Evolutionary conservation across 2,113 vertebrate genomes (phyloP).

Genomic region (Bos javanicus): DNA sequence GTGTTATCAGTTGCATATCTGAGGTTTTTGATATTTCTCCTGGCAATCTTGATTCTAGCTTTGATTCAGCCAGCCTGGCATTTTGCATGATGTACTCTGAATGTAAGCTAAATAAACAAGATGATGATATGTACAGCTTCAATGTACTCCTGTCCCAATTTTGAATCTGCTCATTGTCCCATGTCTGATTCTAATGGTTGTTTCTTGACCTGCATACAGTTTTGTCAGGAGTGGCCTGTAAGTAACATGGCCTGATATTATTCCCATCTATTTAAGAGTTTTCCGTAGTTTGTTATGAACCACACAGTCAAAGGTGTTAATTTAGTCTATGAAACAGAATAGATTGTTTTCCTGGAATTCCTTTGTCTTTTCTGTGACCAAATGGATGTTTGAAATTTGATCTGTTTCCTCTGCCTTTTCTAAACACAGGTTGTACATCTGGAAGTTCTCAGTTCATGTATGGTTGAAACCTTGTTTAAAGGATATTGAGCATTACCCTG

Average conservation of each 20-base stretch:
- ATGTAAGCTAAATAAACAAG: not conserved
- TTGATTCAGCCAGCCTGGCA: not conserved
- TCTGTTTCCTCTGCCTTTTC: not conserved
- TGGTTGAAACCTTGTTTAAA: not conserved
- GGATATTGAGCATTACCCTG: not conserved
- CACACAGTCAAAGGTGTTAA: not conserved
- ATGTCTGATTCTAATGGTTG: not conserved
- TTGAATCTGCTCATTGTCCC: not conserved
- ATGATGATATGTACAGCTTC: not conserved
- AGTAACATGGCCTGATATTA: not conserved
- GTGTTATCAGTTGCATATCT: not conserved
- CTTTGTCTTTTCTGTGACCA: not conserved
- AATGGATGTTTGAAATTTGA: not conserved
- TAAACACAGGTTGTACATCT: not conserved
- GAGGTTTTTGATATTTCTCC: not conserved
- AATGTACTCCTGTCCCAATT: not conserved
- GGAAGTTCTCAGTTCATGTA: not conserved
- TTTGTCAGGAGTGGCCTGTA: not conserved
- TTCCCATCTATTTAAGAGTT: not conserved
- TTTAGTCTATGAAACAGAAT: not conserved
- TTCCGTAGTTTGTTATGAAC: not conserved
- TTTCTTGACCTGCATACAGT: not conserved
- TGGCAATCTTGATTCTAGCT: not conserved
- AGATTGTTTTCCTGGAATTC: not conserved
- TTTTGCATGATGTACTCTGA: not conserved